phyloP scores from a whole-genome alignment of 2,113 vertebrate species.

The Procavia capensis region DNA sequence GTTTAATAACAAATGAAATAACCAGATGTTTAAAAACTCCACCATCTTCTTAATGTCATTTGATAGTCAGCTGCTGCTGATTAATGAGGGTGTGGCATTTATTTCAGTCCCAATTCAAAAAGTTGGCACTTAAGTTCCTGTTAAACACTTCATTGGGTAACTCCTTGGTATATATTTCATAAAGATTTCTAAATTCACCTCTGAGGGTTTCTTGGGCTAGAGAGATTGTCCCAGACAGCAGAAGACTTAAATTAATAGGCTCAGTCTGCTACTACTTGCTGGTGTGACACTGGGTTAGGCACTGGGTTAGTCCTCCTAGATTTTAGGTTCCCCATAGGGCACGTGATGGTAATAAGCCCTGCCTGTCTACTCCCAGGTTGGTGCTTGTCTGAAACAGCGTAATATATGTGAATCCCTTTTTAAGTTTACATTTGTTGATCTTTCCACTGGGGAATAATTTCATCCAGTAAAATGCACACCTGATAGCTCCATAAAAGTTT shows the following conservation, averaged over 20 bases:
- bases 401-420: background rate
- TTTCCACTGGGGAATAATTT: conserved; percentile 30
- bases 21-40: conserved; percentile 68
- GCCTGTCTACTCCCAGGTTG: background rate
- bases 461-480: background rate
- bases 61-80: background rate
- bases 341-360: background rate
- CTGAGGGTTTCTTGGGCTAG: background rate
- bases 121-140: background rate
- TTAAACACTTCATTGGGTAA: background rate
- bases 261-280: background rate
- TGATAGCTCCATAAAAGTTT: background rate
- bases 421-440: background rate
- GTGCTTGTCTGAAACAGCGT: background rate
- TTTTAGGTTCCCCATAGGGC: background rate
- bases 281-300: background rate
- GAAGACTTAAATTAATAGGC: background rate
- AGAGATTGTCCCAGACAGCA: background rate
- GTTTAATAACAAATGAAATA: conserved; percentile 79
- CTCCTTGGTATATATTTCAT: background rate
- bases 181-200: background rate
- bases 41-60: conserved; percentile 23
- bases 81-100: conserved; percentile 2
- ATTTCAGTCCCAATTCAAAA: background rate
- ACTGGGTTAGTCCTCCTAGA: background rate